These are phyloP conservation scores for Polydrusus cervinus DNA, from an alignment of 2,888 invertebrate genomes.

Conservation along the genomic window DNA sequence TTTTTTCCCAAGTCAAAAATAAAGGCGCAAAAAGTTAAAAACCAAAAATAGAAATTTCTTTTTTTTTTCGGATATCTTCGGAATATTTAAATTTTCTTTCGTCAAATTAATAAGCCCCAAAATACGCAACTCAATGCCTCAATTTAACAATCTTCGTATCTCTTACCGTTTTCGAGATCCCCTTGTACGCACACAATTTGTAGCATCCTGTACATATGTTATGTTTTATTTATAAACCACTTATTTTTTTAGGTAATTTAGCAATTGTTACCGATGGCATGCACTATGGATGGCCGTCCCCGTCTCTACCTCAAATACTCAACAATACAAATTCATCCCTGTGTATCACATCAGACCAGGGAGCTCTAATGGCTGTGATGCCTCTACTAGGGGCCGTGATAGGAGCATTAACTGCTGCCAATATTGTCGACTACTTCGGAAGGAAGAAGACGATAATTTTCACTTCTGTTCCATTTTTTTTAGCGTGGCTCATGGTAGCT, in stretches of 20 bases:
- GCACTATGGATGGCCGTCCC: constrained; percentile 77
- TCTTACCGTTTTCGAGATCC: no score
- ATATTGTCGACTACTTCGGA: constrained; percentile 79
- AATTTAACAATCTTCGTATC: no score
- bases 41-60: no score
- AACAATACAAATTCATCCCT: constrained; percentile 63
- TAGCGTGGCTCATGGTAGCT: constrained; percentile 79
- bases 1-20: no score
- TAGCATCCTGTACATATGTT: no score
- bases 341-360: constrained; percentile 71
- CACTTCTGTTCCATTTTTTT: constrained; percentile 76
- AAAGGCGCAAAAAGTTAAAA: no score
- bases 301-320: constrained; percentile 74
- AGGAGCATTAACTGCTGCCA: constrained; percentile 77
- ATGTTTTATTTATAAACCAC: no score
- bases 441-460: constrained; percentile 79
- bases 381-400: constrained; percentile 78
- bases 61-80: no score
- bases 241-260: constrained; percentile 61
- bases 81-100: no score
- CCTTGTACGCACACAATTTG: no score
- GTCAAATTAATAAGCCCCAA: no score
- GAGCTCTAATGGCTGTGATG: constrained; percentile 79
- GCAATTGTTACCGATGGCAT: constrained; percentile 67
- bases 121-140: no score